Evolutionary conservation across 2,888 invertebrate species (phyloP), one percentile per base, ranked within the genome.

Genomic region (Alcis repandata): DNA sequence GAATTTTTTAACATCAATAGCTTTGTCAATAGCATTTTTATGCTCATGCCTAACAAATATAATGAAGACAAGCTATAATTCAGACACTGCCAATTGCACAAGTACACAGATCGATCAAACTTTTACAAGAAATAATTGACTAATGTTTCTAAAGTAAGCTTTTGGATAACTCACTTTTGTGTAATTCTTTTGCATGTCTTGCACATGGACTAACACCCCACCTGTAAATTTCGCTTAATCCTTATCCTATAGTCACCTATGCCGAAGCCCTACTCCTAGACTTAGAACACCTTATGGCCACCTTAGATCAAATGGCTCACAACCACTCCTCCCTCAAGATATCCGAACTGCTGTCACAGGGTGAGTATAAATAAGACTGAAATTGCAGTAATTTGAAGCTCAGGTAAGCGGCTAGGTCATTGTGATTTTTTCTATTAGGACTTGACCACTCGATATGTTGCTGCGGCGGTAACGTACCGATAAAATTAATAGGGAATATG

Each of bases 261-360:
- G 93, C 94, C 73, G 94, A 94, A 89, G 88, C 93, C 86, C 89
- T 94, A 59, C 93, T 94, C 86, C 91, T 94, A 84, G 94, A 94
- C 78, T 90, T 94, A 89, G 94, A 94, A 89, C 91, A 93, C 89
- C 92, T 94, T 72, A 93, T 94, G 93, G 92, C 94, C 79, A 93
- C 93, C 79, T 85, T 94, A 85, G 94, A 94, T 83, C 94, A 93
- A 90, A 93, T 94, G 92, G 92, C 93, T 87, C 90, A 93, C 80
- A 92, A 90, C 85, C 92, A 93, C 81, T 90, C 93, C 77, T 85
- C 90, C 75, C 88, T 94, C 84, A 94, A 94, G 87, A 93, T 94
- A 84, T 93, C 93, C 61, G 94, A 93, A 72, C 83, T 94, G 80
- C 82, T 94, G 48, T 90, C 92, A 78, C 87, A 92, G 82, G 94